A percentile compares a stretch with the other conserved stretches of the same genome.
Evolutionary conservation across 1,140 invertebrate genomes (phyloP).

Genomic region (Rhyacophila brunnea): DNA sequence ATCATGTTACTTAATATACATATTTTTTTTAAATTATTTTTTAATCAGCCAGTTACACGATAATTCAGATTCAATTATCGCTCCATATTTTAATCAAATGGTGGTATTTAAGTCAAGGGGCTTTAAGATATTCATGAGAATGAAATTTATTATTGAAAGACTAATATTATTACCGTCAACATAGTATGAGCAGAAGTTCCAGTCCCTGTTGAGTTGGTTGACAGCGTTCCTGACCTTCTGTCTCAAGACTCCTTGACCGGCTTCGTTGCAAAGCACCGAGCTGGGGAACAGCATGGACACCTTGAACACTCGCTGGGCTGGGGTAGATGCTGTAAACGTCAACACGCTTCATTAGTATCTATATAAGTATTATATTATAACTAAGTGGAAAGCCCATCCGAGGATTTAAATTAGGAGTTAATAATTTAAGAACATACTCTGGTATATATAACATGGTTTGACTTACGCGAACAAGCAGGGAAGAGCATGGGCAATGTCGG

Average conservation of each 20-base stretch:
- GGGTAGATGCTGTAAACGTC: slow-evolving; percentile 66
- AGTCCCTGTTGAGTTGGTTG: slow-evolving; percentile 85
- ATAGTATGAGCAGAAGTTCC: slow-evolving; percentile 91
- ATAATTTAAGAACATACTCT: no score
- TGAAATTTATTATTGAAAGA: no score
- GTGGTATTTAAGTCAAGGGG: background rate
- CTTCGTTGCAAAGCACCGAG: slow-evolving; percentile 90
- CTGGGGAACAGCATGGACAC: slow-evolving; percentile 92
- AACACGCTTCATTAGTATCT: no score
- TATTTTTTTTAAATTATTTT: background rate
- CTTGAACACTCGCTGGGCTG: slow-evolving; percentile 89
- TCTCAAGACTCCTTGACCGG: slow-evolving; percentile 85
- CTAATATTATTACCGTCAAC: slow-evolving; percentile 71
- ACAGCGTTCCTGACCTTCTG: slow-evolving; percentile 85
- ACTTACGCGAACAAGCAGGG: slow-evolving; percentile 84
- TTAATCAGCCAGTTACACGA: no score
- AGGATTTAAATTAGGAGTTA: background rate
- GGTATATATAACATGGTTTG: no score
- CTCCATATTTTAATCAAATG: no score
- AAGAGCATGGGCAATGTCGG: slow-evolving; percentile 79
- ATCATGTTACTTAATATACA: background rate
- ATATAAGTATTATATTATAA: no score
- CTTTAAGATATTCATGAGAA: no score
- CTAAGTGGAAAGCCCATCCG: no score
- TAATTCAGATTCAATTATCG: no score